Evolutionary conservation across 2,113 vertebrate genomes (phyloP), one percentile per base, ranked within the genome.

Genomic region (Hippocampus barbouri): DNA sequence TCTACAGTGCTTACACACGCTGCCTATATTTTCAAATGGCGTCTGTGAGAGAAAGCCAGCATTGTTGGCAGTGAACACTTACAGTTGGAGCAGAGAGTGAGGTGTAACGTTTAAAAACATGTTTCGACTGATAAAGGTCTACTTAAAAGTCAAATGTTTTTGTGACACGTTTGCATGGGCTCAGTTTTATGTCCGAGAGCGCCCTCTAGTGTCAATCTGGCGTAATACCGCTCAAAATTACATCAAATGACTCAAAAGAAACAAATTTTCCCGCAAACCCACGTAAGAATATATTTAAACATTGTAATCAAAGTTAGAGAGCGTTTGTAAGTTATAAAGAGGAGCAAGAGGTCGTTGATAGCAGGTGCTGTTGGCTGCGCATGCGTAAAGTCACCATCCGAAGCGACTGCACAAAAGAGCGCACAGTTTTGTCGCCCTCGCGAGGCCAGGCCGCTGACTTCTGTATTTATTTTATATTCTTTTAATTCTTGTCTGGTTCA

Each of bases 1-100:
- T 98, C 94, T 95, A 95, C 96, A 88, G 95, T 96, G 95, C 96
- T 96, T 96, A 95, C 95, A 97, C 96, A 95, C 95, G 96, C 96
- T 95, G 96, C 94, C 94, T 96, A 95, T 96, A 94, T 97, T 98
- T 98, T 95, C 94, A 93, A 96, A 93, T 93, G 96, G 94, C 94
- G 95, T 94, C 94, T 92, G 93, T 78, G 91, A 23, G 43, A 45
- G 43, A 66, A 47, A 16, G 43, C 12, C 5, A 51, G 30, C 51
- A 18, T 38, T 56, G 27, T 54, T 40, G 30, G 20, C 53, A 23
- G 30, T 30, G 34, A 68, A 7, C 27, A 38, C 20, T 7, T 51
- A 56, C 18, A 40, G 20, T 34, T 53, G 47, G 27, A 14, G 27
- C 4, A 81, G 86, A 71, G 85, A 53, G 49, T 34, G 81, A 87